Base-by-base conservation (phyloP, 2,797 vertebrate species). In the Melanotaenia maccullochi region DNA sequence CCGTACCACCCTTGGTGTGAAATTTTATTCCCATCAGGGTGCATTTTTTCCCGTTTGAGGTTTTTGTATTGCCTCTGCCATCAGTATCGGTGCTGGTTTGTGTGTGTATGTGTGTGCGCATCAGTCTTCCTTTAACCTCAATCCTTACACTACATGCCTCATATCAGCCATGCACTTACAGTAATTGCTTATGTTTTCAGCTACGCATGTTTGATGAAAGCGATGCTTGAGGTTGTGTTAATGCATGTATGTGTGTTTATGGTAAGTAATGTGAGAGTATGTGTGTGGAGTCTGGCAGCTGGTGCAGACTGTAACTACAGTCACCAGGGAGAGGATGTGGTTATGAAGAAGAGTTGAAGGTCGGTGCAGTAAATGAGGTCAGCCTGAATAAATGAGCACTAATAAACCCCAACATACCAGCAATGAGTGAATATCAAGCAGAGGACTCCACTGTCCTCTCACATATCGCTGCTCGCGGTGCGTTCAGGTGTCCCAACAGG, bases 261-360 rank as follows among this genome's bases (percentile, higher is more conserved):
- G 47, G 54, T 52, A n/a, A 14, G 9, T 56, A 57, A 47, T 64
- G 42, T 30, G 33, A 55, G 22, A 65, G 44, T 65, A 61, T 79
- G 58, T 79, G 44, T 71, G 77, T 67, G 85, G 78, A 81, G 65
- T 87, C 58, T 80, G 80, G 82, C 84, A 90, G 85, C 89, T 90
- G 86, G 84, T 86, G 86, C 84, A 89, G 84, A 84, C 87, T 82
- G 84, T 82, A 87, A 76, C 77, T 64, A 47, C 73, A 81, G 89
- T 88, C 89, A 89, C 86, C 65, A 25, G 89, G 88, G 93, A 92
- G 79, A 78, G 71, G 87, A 87, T 87, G 89, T 62, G 70, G 85
- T 87, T 87, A 78, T 73, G 85, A 93, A 85, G 79, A 85, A 66
- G 87, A 93, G 89, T 92, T 93, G 91, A 94, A 94, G 93, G 94